Evolutionary conservation across 2,888 invertebrate species (phyloP).

Genomic region (Reticulitermes lucifugus): DNA sequence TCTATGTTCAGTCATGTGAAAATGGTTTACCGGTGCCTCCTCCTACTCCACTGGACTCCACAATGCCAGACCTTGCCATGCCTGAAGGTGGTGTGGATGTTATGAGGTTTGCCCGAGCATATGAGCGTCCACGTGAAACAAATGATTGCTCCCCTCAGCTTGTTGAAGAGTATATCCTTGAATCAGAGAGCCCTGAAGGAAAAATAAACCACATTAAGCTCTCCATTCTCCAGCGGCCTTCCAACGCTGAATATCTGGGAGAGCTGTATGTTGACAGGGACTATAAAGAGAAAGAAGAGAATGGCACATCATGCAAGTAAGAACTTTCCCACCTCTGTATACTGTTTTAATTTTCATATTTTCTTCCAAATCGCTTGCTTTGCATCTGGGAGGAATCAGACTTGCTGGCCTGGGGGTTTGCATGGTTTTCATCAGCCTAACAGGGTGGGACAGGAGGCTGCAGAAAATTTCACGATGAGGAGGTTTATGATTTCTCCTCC

Average conservation of each 20-base stretch:
- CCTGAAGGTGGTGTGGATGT: constrained; percentile 55
- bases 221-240: constrained; percentile 87
- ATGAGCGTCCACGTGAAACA: constrained; percentile 73
- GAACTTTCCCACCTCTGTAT: no score
- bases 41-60: constrained; percentile 41
- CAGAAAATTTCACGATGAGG: no score
- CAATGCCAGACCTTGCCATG: constrained; percentile 49
- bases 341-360: no score
- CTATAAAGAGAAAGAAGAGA: constrained; percentile 78
- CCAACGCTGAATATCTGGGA: constrained; percentile 90
- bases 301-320: constrained; percentile 85
- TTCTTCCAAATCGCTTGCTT: no score
- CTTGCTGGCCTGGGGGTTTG: no score
- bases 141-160: constrained; percentile 82
- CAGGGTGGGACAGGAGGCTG: no score
- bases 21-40: constrained; percentile 46
- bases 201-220: constrained; percentile 85
- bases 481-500: no score
- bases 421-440: no score
- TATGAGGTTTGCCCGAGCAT: constrained; percentile 66
- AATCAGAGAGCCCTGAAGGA: constrained; percentile 80
- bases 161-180: constrained; percentile 89
- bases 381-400: no score
- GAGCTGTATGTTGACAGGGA: constrained; percentile 92
- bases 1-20: constrained; percentile 46